Evolutionary conservation across 2,888 invertebrate genomes (phyloP), one percentile per base, ranked within the genome.

Genomic region (Therioaphis trifolii): DNA sequence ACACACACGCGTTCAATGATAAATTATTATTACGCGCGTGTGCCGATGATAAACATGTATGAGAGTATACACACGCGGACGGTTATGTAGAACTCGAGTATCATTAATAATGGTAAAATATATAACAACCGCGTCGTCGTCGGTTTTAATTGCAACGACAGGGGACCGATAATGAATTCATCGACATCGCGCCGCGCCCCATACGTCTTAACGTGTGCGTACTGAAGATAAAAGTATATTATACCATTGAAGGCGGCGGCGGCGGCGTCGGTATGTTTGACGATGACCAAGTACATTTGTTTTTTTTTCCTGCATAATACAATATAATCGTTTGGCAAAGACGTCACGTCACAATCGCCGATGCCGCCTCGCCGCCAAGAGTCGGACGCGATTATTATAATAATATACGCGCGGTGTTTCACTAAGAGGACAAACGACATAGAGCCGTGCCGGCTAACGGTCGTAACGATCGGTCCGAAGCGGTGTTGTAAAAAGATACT

Each of bases 81-180:
- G 4, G 29, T 66, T 12, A 69, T 46, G 12, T 55, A 35, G 35
- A n/a, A 29, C 15, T 77, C 63, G 29, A 77, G 76, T 77, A 15
- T 29, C 76, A 35, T 21, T 14, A 9, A 29, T 52, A 52, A 72
- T 40, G 43, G 9, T 52, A 72, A 75, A 35, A 43, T 35, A 29
- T 7, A 68, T 24, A 40, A 40, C 21, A 63, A 12, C n/a, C 12
- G 4, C 35, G 40, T 61, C 12, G 61, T 76, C 43, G 75, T n/a
- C 75, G 40, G 63, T 46, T 76, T 76, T 63, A 76, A 76, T 76
- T 76, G 43, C 58, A 24, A 61, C 27, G 43, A 61, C 43, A 61
- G 58, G 55, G 14, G 55, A 18, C 43, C 43, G 61, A 29, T 63
- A 46, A 63, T 63, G 46, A 76, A 63, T 76, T 63, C 14, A 1